phyloP scores from a whole-genome alignment of 2,797 vertebrate species.

The Erethizon dorsatum region DNA sequence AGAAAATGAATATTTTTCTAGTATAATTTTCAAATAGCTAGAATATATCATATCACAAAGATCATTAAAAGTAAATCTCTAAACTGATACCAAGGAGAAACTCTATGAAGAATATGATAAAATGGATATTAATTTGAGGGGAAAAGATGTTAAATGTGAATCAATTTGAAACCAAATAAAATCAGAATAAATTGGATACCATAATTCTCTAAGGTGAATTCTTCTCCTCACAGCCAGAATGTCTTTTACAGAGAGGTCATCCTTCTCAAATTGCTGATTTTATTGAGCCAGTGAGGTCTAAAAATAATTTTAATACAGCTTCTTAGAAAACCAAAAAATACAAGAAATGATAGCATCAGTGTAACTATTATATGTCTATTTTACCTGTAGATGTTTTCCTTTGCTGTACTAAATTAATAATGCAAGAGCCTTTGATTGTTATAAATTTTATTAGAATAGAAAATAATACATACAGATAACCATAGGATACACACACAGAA shows the following conservation, averaged over 20 bases:
- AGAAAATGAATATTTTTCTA: slow-evolving; percentile 16
- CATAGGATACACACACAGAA: slow-evolving; percentile 91
- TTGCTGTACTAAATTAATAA: neutral
- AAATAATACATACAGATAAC: slow-evolving; percentile 92
- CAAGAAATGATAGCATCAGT: neutral
- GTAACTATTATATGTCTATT: neutral
- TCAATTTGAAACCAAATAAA: neutral
- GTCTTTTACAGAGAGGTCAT: neutral
- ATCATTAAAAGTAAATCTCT: neutral
- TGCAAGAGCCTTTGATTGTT: slow-evolving; percentile 70
- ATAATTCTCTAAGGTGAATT: neutral
- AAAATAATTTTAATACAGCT: neutral
- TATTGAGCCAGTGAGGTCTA: neutral
- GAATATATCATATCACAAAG: neutral
- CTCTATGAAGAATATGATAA: neutral
- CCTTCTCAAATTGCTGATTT: neutral
- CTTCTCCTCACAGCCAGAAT: neutral
- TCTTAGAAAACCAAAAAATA: neutral
- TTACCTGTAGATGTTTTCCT: neutral
- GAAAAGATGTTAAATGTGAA: neutral
- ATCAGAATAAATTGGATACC: neutral
- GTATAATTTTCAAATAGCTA: neutral
- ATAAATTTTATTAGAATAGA: slow-evolving; percentile 92
- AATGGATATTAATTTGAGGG: neutral
- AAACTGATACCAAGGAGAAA: neutral